Percentiles rank a stretch among this genome's conserved stretches.
Conservation (phyloP, 2,888 invertebrate species). For the Tanytarsus gracilentus region DNA sequence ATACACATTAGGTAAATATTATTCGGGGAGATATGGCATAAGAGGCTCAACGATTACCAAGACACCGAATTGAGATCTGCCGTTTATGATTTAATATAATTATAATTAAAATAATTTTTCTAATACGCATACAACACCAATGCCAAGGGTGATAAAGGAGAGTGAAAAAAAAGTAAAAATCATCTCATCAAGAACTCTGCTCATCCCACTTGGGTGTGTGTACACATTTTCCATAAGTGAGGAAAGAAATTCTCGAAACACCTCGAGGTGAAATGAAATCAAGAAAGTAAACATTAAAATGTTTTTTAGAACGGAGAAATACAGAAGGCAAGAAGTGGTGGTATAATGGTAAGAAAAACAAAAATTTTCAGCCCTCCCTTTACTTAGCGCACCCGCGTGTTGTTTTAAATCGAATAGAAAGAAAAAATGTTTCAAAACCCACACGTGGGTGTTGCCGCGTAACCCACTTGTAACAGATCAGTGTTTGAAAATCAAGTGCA, state of each 20-base stretch:
- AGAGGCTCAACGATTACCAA: not conserved
- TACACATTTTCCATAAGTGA: not conserved
- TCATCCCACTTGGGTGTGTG: too few species aligned
- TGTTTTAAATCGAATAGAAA: too few species aligned
- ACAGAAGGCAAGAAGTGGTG: not conserved
- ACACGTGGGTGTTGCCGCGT: too few species aligned
- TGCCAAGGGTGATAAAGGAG: too few species aligned
- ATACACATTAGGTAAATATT: conserved; percentile 29
- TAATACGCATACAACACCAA: too few species aligned
- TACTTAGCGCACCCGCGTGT: too few species aligned
- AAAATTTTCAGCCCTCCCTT: too few species aligned
- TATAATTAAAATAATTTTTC: conserved; percentile 15
- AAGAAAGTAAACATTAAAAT: conserved; percentile 25
- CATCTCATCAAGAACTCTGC: too few species aligned
- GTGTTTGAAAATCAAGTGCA: too few species aligned
- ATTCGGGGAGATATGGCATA: not conserved
- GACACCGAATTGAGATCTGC: not conserved
- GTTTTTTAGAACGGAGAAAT: conserved; percentile 1
- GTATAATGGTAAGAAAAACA: conserved; percentile 1
- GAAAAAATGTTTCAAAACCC: too few species aligned
- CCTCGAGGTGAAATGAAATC: conserved; percentile 28
- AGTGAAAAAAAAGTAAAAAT: too few species aligned
- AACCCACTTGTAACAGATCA: too few species aligned
- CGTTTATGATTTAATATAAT: conserved; percentile 16
- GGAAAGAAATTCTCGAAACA: conserved; percentile 18